Conservation (phyloP, 2,888 invertebrate genomes). For the Thelaira solivaga region DNA sequence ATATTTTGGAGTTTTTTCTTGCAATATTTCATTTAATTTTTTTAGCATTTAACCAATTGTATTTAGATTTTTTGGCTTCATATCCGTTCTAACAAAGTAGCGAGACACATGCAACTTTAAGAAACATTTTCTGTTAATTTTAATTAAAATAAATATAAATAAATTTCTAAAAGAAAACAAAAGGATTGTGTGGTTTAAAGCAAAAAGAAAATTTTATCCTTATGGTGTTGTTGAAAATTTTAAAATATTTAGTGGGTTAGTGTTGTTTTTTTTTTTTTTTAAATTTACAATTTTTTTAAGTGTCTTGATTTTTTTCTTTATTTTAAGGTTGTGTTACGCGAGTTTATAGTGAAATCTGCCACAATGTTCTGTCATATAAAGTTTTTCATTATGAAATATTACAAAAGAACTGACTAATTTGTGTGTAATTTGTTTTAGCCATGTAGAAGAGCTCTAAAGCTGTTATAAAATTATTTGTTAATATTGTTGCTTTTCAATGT, state of each 20-base stretch:
- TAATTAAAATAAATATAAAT: background rate
- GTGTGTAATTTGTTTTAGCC: background rate
- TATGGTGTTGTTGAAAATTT: constrained; percentile 73
- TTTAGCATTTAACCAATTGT: constrained; percentile 61
- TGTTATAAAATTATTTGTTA: no score
- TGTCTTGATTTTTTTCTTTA: background rate
- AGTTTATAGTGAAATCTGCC: constrained; percentile 69
- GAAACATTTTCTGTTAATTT: background rate
- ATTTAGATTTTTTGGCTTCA: constrained; percentile 66
- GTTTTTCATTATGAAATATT: constrained; percentile 68
- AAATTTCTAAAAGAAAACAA: background rate
- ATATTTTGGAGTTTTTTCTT: constrained; percentile 26
- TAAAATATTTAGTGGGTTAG: constrained; percentile 74
- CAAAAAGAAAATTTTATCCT: background rate
- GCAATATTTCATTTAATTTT: constrained; percentile 11
- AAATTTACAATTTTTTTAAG: background rate
- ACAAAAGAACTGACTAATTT: constrained; percentile 66
- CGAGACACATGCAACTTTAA: constrained; percentile 68
- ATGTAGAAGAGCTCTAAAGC: background rate
- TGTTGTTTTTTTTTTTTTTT: constrained; percentile 49
- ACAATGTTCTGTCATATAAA: constrained; percentile 69
- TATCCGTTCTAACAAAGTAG: constrained; percentile 71
- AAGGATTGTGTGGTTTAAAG: background rate
- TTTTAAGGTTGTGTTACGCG: constrained; percentile 69
- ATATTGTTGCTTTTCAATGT: no score